Evolutionary conservation across 2,113 vertebrate genomes (phyloP).

Genomic region (Pleuronectes platessa): DNA sequence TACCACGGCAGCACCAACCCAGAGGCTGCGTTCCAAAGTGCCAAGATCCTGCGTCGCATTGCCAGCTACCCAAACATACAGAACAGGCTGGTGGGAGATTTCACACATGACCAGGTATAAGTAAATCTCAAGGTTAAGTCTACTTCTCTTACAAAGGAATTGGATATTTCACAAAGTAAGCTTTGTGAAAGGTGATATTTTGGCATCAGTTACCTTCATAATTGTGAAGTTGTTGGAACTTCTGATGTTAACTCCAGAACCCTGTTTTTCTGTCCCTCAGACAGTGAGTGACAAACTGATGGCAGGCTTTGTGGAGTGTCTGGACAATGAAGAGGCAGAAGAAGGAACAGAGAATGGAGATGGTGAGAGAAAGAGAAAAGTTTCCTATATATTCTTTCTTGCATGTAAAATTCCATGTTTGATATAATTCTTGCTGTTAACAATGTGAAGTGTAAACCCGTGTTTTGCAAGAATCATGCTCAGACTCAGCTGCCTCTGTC

Average conservation of each 20-base stretch:
- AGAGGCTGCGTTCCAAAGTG: conserved; percentile 93
- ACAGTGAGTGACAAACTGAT: conserved; percentile 92
- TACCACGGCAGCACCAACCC: conserved; percentile 93
- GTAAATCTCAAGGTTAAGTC: neutral
- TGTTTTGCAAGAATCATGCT: neutral
- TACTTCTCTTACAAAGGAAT: neutral
- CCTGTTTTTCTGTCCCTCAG: conserved; percentile 69
- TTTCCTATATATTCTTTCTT: accelerated
- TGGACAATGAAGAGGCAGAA: conserved; percentile 94
- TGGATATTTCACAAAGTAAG: neutral
- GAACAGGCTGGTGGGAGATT: conserved; percentile 93
- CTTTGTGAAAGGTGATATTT: neutral
- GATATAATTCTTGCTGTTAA: neutral
- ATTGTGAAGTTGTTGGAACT: neutral
- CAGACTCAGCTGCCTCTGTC: neutral
- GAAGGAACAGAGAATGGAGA: conserved; percentile 87
- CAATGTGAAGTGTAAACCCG: neutral
- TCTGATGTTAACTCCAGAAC: neutral
- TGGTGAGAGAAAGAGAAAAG: conserved; percentile 80
- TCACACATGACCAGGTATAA: conserved; percentile 94
- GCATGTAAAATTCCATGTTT: neutral
- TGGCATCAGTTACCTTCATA: neutral
- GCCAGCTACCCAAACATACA: conserved; percentile 96
- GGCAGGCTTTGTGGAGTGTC: conserved; percentile 97
- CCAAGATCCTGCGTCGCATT: conserved; percentile 94